Conservation (phyloP, 2,113 vertebrate genomes). For the Lucifuga dentata region DNA sequence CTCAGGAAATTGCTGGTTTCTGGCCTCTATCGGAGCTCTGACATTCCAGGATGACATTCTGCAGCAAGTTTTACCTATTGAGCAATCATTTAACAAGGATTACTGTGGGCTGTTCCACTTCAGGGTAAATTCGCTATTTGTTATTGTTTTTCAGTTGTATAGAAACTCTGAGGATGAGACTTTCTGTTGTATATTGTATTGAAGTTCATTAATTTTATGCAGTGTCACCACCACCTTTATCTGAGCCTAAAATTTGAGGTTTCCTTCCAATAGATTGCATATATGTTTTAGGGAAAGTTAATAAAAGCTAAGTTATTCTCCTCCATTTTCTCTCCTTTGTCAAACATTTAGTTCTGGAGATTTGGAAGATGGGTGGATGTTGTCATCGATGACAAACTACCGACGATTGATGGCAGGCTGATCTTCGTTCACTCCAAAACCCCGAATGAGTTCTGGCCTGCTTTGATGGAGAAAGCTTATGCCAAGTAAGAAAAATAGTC, state of each 20-base stretch:
- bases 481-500: slow-evolving; percentile 77
- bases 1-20: slow-evolving; percentile 84
- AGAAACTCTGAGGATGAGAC: too few species aligned
- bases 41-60: slow-evolving; percentile 72
- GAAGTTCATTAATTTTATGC: too few species aligned
- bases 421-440: slow-evolving; percentile 77
- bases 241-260: too few species aligned
- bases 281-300: too few species aligned
- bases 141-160: too few species aligned
- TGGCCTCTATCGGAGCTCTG: slow-evolving; percentile 80
- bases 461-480: slow-evolving; percentile 83
- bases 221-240: too few species aligned
- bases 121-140: slow-evolving; percentile 72
- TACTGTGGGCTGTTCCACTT: slow-evolving; percentile 85
- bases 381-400: slow-evolving; percentile 83
- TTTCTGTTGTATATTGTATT: too few species aligned
- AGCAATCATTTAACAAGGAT: slow-evolving; percentile 66
- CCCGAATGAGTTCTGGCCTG: slow-evolving; percentile 81
- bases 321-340: neutral
- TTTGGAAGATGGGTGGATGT: slow-evolving; percentile 84
- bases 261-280: too few species aligned
- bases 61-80: slow-evolving; percentile 55
- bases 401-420: slow-evolving; percentile 70
- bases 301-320: too few species aligned
- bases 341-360: slow-evolving; percentile 80